Evolutionary conservation across 1,140 invertebrate species (phyloP).

Genomic region (Trichonephila clavipes): DNA sequence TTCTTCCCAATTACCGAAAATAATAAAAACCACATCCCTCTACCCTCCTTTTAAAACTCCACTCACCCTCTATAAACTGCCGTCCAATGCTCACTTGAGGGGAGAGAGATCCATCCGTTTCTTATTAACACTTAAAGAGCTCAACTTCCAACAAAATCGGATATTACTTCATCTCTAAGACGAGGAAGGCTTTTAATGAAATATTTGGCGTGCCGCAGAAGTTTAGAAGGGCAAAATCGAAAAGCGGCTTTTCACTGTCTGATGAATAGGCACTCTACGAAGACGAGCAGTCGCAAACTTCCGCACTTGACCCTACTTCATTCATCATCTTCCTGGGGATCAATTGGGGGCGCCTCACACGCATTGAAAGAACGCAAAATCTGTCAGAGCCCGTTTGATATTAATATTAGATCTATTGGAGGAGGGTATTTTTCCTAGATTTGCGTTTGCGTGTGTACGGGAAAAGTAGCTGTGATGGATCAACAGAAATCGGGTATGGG

Average conservation of each 20-base stretch:
- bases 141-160: conserved; percentile 24
- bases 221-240: conserved; percentile 27
- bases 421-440: not conserved
- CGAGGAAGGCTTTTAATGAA: conserved; percentile 23
- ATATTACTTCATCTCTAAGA: conserved; percentile 24
- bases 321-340: conserved; percentile 34
- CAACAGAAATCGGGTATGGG: not conserved
- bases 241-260: not conserved
- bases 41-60: too few species aligned
- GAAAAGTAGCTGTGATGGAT: not conserved
- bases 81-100: not conserved
- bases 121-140: conserved; percentile 23
- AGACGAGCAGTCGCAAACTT: conserved; percentile 28
- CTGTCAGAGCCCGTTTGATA: conserved; percentile 1
- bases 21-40: too few species aligned
- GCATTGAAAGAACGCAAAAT: conserved; percentile 15
- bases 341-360: not conserved
- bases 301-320: conserved; percentile 15
- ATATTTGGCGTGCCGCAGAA: conserved; percentile 29
- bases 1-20: too few species aligned
- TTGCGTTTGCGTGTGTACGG: not conserved
- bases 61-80: too few species aligned
- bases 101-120: not conserved
- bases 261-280: conserved; percentile 26
- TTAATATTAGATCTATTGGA: conserved; percentile 1